Percentiles rank a stretch among this genome's conserved stretches.
These are phyloP conservation scores for Ashinkailepas kermadecensis DNA, from an alignment of 2,888 invertebrate genomes.

Conservation along the genomic window DNA sequence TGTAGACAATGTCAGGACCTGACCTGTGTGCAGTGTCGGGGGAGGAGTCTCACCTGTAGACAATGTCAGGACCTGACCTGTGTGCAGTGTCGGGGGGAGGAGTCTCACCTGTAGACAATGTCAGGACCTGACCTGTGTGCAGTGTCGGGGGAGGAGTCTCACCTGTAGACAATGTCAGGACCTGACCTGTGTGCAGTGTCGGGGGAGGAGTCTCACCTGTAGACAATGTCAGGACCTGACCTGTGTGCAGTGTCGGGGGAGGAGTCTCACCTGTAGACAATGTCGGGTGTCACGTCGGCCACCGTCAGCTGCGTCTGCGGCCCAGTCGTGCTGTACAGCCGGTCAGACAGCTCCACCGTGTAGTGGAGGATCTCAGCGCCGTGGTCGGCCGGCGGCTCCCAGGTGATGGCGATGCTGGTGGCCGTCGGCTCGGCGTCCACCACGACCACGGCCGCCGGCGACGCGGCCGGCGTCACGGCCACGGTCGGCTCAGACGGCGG, in stretches of 20 bases:
- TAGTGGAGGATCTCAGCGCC: conserved; percentile 70
- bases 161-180: too few relatives aligned
- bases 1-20: too few relatives aligned
- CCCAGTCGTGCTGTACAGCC: conserved; percentile 42
- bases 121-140: conserved; percentile 51
- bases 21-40: too few relatives aligned
- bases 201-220: too few relatives aligned
- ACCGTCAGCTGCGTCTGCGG: conserved; percentile 56
- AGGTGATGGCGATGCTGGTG: conserved; percentile 58
- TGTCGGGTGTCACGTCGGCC: conserved; percentile 65
- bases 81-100: too few relatives aligned
- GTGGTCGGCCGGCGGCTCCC: conserved; percentile 66
- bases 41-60: too few relatives aligned
- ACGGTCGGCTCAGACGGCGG: conserved; percentile 59
- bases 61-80: too few relatives aligned
- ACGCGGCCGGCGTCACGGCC: conserved; percentile 68
- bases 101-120: conserved; percentile 40
- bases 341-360: conserved; percentile 61
- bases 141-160: too few relatives aligned
- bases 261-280: conserved; percentile 54
- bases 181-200: too few relatives aligned
- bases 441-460: conserved; percentile 59
- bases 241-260: too few relatives aligned
- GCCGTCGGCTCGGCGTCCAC: conserved; percentile 57
- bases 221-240: too few relatives aligned